phyloP scores from a whole-genome alignment of 2,888 invertebrate genomes.

The Suillia variegata region DNA sequence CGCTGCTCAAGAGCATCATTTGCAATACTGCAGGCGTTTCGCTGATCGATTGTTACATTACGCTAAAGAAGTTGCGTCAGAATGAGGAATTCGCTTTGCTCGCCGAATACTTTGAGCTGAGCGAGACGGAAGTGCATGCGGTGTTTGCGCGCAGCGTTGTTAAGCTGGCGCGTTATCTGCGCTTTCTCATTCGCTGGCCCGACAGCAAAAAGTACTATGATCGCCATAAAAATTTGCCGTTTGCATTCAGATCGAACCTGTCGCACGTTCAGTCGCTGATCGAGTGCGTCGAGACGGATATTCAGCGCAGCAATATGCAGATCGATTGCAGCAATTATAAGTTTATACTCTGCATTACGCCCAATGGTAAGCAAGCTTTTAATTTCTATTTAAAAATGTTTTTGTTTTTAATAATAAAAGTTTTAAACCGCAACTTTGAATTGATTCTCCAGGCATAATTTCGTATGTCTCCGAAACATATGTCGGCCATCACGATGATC shows the following conservation, averaged over 20 bases:
- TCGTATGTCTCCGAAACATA: slow-evolving; percentile 57
- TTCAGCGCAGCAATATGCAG: slow-evolving; percentile 44
- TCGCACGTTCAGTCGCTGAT: slow-evolving; percentile 58
- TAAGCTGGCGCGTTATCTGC: slow-evolving; percentile 52
- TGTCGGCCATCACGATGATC: slow-evolving; percentile 56
- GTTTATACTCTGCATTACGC: slow-evolving; percentile 56
- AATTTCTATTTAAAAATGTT: not conserved
- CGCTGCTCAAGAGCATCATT: slow-evolving; percentile 51
- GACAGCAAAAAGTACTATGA: slow-evolving; percentile 57
- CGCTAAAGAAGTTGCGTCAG: slow-evolving; percentile 54
- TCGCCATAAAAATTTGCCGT: slow-evolving; percentile 56
- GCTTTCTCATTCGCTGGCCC: slow-evolving; percentile 57
- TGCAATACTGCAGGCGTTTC: slow-evolving; percentile 50
- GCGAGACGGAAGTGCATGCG: slow-evolving; percentile 49
- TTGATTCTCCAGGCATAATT: slow-evolving; percentile 43
- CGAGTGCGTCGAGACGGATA: slow-evolving; percentile 59
- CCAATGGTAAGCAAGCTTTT: slow-evolving; percentile 42
- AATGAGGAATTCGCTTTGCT: slow-evolving; percentile 56
- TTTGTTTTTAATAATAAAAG: not conserved
- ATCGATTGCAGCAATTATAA: slow-evolving; percentile 56
- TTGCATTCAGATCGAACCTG: slow-evolving; percentile 54
- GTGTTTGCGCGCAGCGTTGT: slow-evolving; percentile 50
- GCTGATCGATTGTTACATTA: slow-evolving; percentile 53
- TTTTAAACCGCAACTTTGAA: no score
- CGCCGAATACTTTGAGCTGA: slow-evolving; percentile 55